Conservation (phyloP, 2,888 invertebrate genomes). For the Subacronicta megacephala region DNA sequence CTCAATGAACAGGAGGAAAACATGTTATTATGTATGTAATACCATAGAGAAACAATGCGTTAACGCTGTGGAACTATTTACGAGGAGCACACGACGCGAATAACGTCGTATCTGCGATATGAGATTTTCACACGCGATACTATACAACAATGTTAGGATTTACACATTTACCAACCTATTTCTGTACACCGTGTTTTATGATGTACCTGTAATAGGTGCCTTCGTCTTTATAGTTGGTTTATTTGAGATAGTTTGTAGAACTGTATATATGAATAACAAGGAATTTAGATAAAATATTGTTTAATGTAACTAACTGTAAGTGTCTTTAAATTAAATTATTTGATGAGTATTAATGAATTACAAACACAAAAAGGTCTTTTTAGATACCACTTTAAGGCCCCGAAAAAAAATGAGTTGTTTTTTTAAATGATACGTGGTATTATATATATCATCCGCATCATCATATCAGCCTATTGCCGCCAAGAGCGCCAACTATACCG, state of each 20-base stretch:
- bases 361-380: no score
- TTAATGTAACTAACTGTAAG: no score
- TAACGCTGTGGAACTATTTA: constrained; percentile 30
- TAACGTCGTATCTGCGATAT: constrained; percentile 20
- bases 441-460: no score
- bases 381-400: no score
- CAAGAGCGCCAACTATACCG: no score
- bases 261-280: no score
- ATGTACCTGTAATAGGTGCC: constrained; percentile 2
- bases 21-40: constrained; percentile 29
- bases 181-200: constrained; percentile 16
- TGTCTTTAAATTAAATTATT: no score
- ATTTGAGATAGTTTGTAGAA: background rate
- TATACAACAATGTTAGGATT: constrained; percentile 21
- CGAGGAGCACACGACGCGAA: constrained; percentile 19
- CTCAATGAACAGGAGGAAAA: constrained; percentile 38
- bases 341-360: no score
- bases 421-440: no score
- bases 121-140: constrained; percentile 44
- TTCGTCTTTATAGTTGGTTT: background rate
- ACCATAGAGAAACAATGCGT: constrained; percentile 21
- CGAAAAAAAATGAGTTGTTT: no score
- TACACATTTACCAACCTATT: constrained; percentile 22
- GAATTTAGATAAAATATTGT: no score
- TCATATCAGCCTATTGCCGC: no score